Conservation (phyloP, 2,113 vertebrate species). For the Corythoichthys haematopterus region DNA sequence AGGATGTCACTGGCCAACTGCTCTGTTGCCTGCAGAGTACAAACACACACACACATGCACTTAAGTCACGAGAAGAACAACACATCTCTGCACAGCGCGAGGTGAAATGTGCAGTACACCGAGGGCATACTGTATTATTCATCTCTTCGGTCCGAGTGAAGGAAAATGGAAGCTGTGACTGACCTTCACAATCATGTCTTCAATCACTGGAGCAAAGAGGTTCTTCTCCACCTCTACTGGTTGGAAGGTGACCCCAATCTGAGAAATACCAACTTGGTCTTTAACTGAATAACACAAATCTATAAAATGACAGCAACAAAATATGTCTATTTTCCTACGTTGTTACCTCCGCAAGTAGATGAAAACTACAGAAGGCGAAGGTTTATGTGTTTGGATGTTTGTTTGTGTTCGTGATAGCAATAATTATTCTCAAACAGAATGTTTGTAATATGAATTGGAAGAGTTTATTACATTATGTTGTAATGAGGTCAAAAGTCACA, state of each 20-base stretch:
- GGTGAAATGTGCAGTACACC: constrained; percentile 20
- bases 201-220: constrained; percentile 84
- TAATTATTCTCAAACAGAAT: no score
- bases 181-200: constrained; percentile 97
- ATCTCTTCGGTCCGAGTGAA: constrained; percentile 16
- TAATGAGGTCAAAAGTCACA: no score
- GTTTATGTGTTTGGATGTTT: no score
- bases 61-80: constrained; percentile 20
- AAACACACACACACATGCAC: constrained; percentile 4
- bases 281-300: neutral
- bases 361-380: no score
- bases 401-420: no score
- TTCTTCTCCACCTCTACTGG: constrained; percentile 88
- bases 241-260: constrained; percentile 90
- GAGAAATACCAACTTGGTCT: constrained; percentile 11
- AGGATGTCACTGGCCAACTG: constrained; percentile 91
- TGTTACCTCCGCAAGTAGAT: no score
- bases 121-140: constrained; percentile 7
- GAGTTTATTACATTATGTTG: no score
- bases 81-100: constrained; percentile 10
- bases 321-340: no score
- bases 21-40: constrained; percentile 80
- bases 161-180: constrained; percentile 15
- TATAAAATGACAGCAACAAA: no score
- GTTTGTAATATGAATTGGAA: no score